Evolutionary conservation across 2,113 vertebrate genomes (phyloP).

Genomic region (Oncorhynchus kisutch): DNA sequence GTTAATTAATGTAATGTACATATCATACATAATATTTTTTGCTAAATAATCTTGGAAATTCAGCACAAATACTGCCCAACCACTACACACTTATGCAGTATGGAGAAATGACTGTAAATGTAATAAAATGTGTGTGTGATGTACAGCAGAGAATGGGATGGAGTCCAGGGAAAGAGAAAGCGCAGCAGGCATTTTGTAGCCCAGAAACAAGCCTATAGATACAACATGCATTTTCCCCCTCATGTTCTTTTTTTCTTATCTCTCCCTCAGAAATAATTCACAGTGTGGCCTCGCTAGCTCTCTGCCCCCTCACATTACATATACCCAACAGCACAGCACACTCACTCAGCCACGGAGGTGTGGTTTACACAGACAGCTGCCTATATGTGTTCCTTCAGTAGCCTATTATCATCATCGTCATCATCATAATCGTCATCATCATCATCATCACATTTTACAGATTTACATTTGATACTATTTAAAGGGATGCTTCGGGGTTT

Average conservation of each 20-base stretch:
- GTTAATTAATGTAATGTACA: too few relatives aligned
- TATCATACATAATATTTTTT: too few relatives aligned
- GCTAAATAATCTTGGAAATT: too few relatives aligned
- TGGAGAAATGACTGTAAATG: neutral
- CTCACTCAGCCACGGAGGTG: constrained; percentile 45
- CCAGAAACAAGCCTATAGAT: constrained; percentile 26
- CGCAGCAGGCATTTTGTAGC: constrained; percentile 9
- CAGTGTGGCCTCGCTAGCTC: constrained; percentile 57
- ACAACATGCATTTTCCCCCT: constrained; percentile 48
- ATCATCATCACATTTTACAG: constrained; percentile 52
- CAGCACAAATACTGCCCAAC: too few relatives aligned
- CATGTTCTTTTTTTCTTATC: constrained; percentile 45
- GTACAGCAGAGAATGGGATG: neutral
- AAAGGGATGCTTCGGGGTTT: too few relatives aligned
- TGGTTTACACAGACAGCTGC: neutral
- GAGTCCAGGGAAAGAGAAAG: neutral
- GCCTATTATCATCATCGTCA: neutral
- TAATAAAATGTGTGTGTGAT: neutral
- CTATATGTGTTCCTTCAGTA: neutral
- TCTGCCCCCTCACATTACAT: constrained; percentile 69
- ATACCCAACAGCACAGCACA: constrained; percentile 36
- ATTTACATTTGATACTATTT: constrained; percentile 59
- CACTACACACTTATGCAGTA: too few relatives aligned
- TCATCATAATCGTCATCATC: constrained; percentile 40
- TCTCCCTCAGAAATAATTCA: constrained; percentile 69